phyloP scores from a whole-genome alignment of 2,113 vertebrate genomes.

The Cercopithecus mona region DNA sequence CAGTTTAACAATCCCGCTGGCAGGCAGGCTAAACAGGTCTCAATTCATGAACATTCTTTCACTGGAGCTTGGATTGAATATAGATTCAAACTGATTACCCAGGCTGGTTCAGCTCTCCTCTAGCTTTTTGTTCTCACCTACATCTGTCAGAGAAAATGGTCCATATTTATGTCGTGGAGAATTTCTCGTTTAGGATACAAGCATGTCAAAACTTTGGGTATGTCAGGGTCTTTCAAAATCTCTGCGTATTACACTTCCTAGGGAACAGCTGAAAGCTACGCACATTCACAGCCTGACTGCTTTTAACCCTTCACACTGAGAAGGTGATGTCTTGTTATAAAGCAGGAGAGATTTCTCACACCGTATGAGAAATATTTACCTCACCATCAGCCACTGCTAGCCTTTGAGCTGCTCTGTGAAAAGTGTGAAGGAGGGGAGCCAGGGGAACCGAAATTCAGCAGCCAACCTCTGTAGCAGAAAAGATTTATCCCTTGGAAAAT shows the following conservation, averaged over 20 bases:
- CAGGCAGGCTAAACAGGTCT: conserved; percentile 58
- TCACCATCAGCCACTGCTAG: neutral
- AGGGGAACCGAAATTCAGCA: conserved; percentile 46
- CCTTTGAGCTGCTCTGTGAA: conserved; percentile 41
- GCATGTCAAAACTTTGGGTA: conserved; percentile 81
- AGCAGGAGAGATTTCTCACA: conserved; percentile 47
- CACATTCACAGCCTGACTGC: conserved; percentile 36
- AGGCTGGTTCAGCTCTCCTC: conserved; percentile 57
- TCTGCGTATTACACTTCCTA: conserved; percentile 85
- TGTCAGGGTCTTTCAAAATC: conserved; percentile 83
- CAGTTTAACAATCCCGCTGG: conserved; percentile 8
- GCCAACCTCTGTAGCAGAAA: conserved; percentile 57
- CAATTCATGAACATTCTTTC: conserved; percentile 60
- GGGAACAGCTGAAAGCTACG: conserved; percentile 84
- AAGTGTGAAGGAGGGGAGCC: neutral
- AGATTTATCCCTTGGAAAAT: conserved; percentile 70
- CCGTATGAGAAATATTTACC: conserved; percentile 44
- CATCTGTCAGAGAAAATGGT: conserved; percentile 67
- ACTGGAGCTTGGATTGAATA: conserved; percentile 35
- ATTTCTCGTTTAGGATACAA: conserved; percentile 83
- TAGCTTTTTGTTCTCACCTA: conserved; percentile 62
- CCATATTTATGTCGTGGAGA: conserved; percentile 83
- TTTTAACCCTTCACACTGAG: conserved; percentile 53
- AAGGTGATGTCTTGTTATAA: conserved; percentile 5
- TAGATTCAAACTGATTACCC: conserved; percentile 62